phyloP scores from a whole-genome alignment of 2,888 invertebrate species.

The Halictus quadricinctus region DNA sequence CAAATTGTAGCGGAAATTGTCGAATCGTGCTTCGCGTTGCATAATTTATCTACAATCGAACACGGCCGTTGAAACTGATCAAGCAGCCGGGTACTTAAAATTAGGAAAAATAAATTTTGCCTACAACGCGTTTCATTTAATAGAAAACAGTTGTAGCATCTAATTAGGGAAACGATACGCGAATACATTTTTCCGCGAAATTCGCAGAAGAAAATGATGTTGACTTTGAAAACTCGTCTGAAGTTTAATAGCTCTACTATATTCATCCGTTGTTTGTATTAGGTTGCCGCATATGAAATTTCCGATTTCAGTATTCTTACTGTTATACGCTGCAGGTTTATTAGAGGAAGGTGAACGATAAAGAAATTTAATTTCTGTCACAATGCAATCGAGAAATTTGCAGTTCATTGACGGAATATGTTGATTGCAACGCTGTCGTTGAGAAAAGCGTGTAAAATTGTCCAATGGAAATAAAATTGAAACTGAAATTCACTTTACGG shows the following conservation, averaged over 20 bases:
- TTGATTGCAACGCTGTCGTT: too few relatives aligned
- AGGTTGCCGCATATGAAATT: background rate
- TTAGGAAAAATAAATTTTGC: background rate
- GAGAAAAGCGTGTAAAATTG: background rate
- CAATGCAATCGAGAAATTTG: too few relatives aligned
- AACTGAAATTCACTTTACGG: background rate
- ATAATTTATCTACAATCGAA: background rate
- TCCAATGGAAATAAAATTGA: background rate
- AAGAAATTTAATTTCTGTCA: too few relatives aligned
- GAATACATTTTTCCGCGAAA: background rate
- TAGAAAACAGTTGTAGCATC: background rate
- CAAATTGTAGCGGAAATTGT: background rate
- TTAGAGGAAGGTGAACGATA: too few relatives aligned
- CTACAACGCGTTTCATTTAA: background rate
- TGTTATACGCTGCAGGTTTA: too few relatives aligned
- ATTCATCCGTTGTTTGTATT: background rate
- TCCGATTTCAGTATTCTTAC: background rate
- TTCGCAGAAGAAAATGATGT: background rate
- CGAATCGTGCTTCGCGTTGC: background rate
- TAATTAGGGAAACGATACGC: background rate
- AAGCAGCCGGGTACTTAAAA: background rate
- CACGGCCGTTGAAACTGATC: background rate
- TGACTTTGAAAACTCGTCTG: background rate
- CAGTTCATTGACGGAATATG: too few relatives aligned
- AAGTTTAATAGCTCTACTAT: background rate